phyloP scores from a whole-genome alignment of 2,113 vertebrate species.

The Sinocyclocheilus maitianheensis region DNA sequence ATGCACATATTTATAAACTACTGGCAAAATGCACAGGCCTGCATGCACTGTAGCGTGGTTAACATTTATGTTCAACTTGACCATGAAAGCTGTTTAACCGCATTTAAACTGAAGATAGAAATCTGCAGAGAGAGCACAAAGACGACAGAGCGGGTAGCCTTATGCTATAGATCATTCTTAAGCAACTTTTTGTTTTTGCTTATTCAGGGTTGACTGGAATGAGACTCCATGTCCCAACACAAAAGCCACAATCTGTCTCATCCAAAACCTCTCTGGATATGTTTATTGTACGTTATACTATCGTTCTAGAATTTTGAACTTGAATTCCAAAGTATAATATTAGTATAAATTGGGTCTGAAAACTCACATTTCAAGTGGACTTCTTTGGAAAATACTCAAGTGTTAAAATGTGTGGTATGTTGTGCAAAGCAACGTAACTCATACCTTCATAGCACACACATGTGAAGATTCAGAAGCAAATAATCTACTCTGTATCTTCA shows the following conservation, averaged over 20 bases:
- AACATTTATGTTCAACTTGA: slow-evolving; percentile 7
- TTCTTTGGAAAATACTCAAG: not conserved
- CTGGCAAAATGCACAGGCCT: slow-evolving; percentile 26
- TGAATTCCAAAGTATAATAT: slow-evolving; percentile 31
- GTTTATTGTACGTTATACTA: not conserved
- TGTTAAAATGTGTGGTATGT: not conserved
- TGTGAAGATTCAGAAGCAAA: not conserved
- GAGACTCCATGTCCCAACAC: not conserved
- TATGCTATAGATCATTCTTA: slow-evolving; percentile 15
- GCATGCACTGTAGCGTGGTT: slow-evolving; percentile 34
- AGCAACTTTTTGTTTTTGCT: slow-evolving; percentile 1
- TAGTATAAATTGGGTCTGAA: not conserved
- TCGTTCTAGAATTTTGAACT: not conserved
- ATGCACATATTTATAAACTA: slow-evolving; percentile 41
- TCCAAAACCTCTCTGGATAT: not conserved
- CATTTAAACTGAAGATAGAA: not conserved
- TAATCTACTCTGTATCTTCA: not conserved
- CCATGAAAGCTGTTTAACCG: slow-evolving; percentile 20
- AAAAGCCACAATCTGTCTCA: slow-evolving; percentile 29
- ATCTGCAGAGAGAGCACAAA: slow-evolving; percentile 29
- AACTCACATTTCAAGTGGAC: not conserved
- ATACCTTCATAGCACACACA: not conserved
- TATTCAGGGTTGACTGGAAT: slow-evolving; percentile 28
- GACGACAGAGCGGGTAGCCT: not conserved
- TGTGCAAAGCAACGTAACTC: not conserved